Conservation (phyloP, 2,797 vertebrate genomes). For the Pitangus sulphuratus region DNA sequence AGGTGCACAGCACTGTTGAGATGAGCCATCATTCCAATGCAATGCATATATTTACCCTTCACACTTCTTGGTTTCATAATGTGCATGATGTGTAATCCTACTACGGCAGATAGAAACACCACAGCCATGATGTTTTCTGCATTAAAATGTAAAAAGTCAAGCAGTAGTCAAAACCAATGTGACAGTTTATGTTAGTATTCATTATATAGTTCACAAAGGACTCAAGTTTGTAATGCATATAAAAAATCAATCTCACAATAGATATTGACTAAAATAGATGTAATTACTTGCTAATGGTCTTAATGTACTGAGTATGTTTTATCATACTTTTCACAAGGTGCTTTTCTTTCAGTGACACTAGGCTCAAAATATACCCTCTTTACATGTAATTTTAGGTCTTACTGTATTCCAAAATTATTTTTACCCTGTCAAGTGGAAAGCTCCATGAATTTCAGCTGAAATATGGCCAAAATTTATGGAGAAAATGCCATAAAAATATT, state of each 20-base stretch:
- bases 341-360: neutral
- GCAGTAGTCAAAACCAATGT: neutral
- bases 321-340: neutral
- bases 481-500: neutral
- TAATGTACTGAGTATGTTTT: neutral
- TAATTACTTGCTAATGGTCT: neutral
- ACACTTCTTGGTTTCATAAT: neutral
- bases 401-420: neutral
- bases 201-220: neutral
- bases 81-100: neutral
- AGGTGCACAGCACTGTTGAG: neutral
- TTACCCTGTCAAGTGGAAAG: neutral
- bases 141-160: neutral
- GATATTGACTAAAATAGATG: neutral
- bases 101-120: neutral
- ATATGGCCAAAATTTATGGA: neutral
- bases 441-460: neutral
- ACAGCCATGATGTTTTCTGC: neutral
- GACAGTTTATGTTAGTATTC: neutral
- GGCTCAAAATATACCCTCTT: neutral
- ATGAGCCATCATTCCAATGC: neutral
- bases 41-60: neutral
- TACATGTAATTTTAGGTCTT: neutral
- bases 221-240: neutral
- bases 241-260: neutral